These are phyloP conservation scores for Tarsius wallacei DNA, from an alignment of 2,797 vertebrate species.

Conservation along the genomic window DNA sequence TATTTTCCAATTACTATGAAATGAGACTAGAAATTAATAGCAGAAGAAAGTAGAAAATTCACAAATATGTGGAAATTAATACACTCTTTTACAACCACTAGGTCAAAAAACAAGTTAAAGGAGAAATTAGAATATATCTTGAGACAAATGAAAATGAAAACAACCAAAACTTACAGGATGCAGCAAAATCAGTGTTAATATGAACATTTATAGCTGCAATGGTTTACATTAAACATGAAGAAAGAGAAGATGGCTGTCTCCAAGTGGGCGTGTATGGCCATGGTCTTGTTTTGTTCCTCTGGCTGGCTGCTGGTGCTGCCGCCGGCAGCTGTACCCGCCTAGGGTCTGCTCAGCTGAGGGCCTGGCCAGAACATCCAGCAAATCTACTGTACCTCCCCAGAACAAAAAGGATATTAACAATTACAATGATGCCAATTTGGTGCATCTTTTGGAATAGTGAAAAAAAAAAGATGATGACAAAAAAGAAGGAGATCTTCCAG, in stretches of 20 bases:
- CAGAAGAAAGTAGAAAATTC: not conserved
- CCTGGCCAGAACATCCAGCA: not conserved
- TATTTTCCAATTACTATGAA: not conserved
- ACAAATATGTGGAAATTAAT: not conserved
- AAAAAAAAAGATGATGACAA: constrained; percentile 96
- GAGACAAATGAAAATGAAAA: not conserved
- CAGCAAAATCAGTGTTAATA: not conserved
- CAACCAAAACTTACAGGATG: not conserved
- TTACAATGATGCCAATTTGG: not conserved
- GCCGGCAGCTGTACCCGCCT: not conserved
- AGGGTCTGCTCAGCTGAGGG: too few species aligned
- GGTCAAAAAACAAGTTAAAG: not conserved
- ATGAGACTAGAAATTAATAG: not conserved
- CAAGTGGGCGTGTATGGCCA: not conserved
- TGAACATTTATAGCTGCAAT: not conserved
- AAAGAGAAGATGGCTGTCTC: not conserved
- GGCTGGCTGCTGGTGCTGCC: not conserved
- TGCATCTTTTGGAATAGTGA: not conserved
- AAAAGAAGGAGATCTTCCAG: constrained; percentile 97
- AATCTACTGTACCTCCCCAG: not conserved
- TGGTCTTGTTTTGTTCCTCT: not conserved
- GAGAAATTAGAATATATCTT: not conserved
- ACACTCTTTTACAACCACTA: not conserved
- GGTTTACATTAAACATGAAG: not conserved
- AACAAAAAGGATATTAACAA: not conserved